Evolutionary conservation across 2,113 vertebrate species (phyloP).

Genomic region (Steatornis caripensis): DNA sequence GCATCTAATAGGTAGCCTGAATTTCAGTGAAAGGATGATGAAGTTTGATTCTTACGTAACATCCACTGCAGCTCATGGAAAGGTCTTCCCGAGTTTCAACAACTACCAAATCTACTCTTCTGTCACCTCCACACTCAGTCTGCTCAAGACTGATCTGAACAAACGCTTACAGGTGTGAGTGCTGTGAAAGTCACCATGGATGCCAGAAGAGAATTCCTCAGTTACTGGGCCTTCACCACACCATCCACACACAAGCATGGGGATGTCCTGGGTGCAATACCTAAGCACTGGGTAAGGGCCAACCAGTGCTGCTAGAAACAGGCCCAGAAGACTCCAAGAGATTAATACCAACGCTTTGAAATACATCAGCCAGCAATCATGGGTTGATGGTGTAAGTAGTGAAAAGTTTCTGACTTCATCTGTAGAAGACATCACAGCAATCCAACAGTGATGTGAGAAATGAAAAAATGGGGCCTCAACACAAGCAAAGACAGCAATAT

Average conservation of each 20-base stretch:
- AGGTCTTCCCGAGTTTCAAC: not conserved
- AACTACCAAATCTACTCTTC: not conserved
- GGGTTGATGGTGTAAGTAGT: not conserved
- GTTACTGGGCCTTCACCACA: not conserved
- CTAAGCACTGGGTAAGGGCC: not conserved
- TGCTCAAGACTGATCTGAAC: not conserved
- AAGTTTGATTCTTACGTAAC: not conserved
- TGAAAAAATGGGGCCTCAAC: not conserved
- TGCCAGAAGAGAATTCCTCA: not conserved
- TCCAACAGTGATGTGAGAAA: not conserved
- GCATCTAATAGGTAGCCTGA: not conserved
- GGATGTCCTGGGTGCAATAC: too few species aligned
- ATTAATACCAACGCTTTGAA: not conserved
- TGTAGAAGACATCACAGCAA: not conserved
- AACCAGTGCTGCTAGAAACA: not conserved
- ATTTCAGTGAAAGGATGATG: not conserved
- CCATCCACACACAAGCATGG: not conserved
- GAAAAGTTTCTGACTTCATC: not conserved
- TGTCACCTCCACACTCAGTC: not conserved
- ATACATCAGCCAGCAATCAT: not conserved
- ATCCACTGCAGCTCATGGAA: not conserved
- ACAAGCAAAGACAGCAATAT: not conserved
- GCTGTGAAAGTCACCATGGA: not conserved
- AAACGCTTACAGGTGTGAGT: not conserved
- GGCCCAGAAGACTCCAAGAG: not conserved